These are phyloP conservation scores for Lagorchestes hirsutus DNA, from an alignment of 2,797 vertebrate genomes.

Conservation along the genomic window DNA sequence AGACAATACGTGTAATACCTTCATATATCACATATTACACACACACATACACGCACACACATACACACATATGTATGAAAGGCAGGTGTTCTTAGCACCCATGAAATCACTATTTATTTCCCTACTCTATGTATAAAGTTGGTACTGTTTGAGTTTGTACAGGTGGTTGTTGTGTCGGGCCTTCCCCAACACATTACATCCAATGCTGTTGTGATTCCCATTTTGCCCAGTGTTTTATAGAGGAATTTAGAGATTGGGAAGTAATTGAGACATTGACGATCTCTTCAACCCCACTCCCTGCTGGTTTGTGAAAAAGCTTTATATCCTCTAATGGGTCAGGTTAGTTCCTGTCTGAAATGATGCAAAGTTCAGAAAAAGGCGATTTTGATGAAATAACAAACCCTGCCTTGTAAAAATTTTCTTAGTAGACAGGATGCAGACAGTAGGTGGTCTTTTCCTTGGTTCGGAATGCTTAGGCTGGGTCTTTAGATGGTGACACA, in stretches of 20 bases:
- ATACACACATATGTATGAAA: background rate
- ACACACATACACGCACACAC: background rate
- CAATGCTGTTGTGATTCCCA: background rate
- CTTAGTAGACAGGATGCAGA: background rate
- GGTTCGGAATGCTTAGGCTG: background rate
- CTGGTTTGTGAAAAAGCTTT: background rate
- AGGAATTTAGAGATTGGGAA: background rate
- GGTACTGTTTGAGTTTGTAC: background rate
- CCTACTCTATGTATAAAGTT: background rate
- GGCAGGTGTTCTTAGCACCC: background rate
- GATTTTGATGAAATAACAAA: background rate
- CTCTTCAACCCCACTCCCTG: background rate
- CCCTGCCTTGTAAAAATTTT: background rate
- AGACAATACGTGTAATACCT: too few relatives aligned
- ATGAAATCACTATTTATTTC: background rate
- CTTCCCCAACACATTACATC: background rate
- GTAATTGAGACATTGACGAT: background rate
- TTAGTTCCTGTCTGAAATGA: constrained; percentile 27
- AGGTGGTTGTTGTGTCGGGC: background rate
- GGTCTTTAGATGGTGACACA: background rate
- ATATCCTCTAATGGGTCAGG: background rate
- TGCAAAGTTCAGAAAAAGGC: background rate
- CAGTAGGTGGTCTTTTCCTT: background rate
- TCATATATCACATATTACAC: background rate
- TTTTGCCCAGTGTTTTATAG: background rate